Percentiles rank a stretch among this genome's conserved stretches.
Evolutionary conservation across 2,797 vertebrate species (phyloP).

Genomic region (Melanogrammus aeglefinus): DNA sequence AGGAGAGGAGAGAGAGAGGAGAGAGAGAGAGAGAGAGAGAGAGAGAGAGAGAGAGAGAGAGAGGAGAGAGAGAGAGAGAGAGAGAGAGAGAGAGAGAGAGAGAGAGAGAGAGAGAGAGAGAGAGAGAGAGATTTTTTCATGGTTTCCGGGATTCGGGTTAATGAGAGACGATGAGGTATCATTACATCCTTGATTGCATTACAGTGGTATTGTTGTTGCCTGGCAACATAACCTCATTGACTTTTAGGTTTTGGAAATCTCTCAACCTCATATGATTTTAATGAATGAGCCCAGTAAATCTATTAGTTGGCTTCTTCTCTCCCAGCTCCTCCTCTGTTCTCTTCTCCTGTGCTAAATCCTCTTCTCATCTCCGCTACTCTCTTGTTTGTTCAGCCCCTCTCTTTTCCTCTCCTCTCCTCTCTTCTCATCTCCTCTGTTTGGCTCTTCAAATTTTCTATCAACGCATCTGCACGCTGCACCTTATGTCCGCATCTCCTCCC

Average conservation of each 20-base stretch:
- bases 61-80: neutral
- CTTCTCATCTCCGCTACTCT: neutral
- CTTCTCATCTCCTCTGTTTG: too few species aligned
- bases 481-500: neutral
- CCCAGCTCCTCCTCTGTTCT: neutral
- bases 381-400: neutral
- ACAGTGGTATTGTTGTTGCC: constrained; percentile 48
- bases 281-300: constrained; percentile 45
- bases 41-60: neutral
- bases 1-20: neutral
- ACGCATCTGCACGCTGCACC: too few species aligned
- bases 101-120: neutral
- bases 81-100: neutral
- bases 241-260: constrained; percentile 52
- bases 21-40: neutral
- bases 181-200: constrained; percentile 59
- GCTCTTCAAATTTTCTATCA: too few species aligned
- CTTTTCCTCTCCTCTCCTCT: neutral
- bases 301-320: constrained; percentile 28
- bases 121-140: neutral
- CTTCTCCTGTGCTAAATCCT: neutral
- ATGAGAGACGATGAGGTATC: constrained; percentile 44
- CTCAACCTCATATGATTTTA: constrained; percentile 48
- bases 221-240: constrained; percentile 56
- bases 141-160: constrained; percentile 3